Evolutionary conservation across 2,113 vertebrate genomes (phyloP), one percentile per base, ranked within the genome.

Genomic region (Jacana jacana): DNA sequence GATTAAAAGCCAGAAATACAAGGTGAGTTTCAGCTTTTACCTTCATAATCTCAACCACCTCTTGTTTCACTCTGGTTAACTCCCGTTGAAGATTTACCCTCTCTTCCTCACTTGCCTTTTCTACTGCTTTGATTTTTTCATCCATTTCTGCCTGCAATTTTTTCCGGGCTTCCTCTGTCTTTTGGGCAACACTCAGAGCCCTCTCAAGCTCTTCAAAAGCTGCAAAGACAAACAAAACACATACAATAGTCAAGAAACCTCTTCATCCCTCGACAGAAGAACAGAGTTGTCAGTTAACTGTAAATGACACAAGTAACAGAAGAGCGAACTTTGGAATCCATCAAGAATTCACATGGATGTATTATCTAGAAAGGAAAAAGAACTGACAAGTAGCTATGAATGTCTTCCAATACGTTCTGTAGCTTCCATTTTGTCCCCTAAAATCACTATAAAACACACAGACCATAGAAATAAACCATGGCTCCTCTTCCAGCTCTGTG

Each of bases 201-300:
- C 98, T 98, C 95, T 99, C 99, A 82, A 99, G 98, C 96, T 99
- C 99, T 94, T 99, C 99, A 98, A 99, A 99, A 63, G 99, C 99
- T 99, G 97, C 58, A 90, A 95, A 79, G 61, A 61, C 91, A 94
- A 96, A 77, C 10, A 66, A 48, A 44, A 89, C 13, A 28, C 11
- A 11, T 25, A 80, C 63, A 22, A 89, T n/a, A 95, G 85, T 91
- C 49, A 40, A 93, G 76, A 93, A 95, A 75, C 77, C 90, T 13
- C 12, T 54, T 23, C 7, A n/a, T n/a, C 64, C 22, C 71, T 42
- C 69, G 17, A 86, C 0, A 88, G 35, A 30, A 66, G 35, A 75
- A 35, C 10, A 61, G 25, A 61, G 13, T 28, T 81, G 23, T 80
- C 40, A n/a, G 17, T 66, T 66, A 37, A 71, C 24, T 49, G 13